Conservation (phyloP, 2,797 vertebrate genomes). For the Masticophis lateralis region DNA sequence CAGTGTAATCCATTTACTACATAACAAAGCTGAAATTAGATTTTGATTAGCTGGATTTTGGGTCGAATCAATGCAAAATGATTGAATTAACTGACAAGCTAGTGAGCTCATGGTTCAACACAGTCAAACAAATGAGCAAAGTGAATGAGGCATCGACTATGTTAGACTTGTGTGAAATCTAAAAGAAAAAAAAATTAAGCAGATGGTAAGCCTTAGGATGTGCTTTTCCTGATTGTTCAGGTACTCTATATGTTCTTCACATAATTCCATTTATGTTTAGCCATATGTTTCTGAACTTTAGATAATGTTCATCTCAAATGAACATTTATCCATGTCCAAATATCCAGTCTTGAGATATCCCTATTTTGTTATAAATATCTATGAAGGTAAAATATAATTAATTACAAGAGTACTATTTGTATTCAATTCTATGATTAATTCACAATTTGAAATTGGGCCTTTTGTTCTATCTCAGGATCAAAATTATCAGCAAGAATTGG, state of each 20-base stretch:
- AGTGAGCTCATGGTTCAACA: background rate
- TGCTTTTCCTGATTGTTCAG: background rate
- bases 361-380: background rate
- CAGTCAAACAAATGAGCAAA: background rate
- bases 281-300: background rate
- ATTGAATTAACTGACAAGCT: slow-evolving; percentile 24
- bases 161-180: background rate
- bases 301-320: background rate
- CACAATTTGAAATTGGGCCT: background rate
- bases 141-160: background rate
- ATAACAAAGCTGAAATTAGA: slow-evolving; percentile 24
- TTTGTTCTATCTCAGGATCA: background rate
- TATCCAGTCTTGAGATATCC: background rate
- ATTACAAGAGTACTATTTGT: background rate
- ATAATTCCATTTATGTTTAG: background rate
- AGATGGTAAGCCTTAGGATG: background rate
- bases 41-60: slow-evolving; percentile 27
- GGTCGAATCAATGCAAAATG: slow-evolving; percentile 7
- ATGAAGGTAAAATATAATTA: slow-evolving; percentile 1
- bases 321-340: too few species aligned
- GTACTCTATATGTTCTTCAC: background rate
- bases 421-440: background rate
- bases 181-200: background rate
- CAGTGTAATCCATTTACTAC: slow-evolving; percentile 16
- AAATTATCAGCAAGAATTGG: background rate